phyloP scores from a whole-genome alignment of 1,140 invertebrate genomes.

The Anoplophora glabripennis region DNA sequence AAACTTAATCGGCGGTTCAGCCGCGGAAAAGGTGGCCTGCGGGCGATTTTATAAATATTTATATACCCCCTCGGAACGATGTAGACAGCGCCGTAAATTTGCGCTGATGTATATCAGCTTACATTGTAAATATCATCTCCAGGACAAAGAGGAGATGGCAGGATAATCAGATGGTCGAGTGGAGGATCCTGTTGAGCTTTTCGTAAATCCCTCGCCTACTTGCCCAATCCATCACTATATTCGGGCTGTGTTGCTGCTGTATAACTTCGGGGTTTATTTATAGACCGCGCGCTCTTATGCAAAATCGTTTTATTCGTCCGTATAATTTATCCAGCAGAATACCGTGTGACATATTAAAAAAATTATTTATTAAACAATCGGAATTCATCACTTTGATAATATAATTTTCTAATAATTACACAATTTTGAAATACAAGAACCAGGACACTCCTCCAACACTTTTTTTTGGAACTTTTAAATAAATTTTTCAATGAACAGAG shows the following conservation, averaged over 20 bases:
- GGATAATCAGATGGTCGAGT: slow-evolving; percentile 48
- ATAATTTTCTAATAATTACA: too few species aligned
- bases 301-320: too few species aligned
- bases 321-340: neutral
- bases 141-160: slow-evolving; percentile 32
- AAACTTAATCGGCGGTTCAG: too few species aligned
- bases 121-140: slow-evolving; percentile 15
- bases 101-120: neutral
- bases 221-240: slow-evolving; percentile 50
- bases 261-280: slow-evolving; percentile 9
- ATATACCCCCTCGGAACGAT: too few species aligned
- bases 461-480: too few species aligned
- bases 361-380: neutral
- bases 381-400: too few species aligned
- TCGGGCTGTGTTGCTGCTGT: slow-evolving; percentile 33
- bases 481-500: too few species aligned
- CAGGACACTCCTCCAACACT: too few species aligned
- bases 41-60: too few species aligned
- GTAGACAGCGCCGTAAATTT: too few species aligned
- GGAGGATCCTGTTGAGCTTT: slow-evolving; percentile 50
- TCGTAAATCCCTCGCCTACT: slow-evolving; percentile 49
- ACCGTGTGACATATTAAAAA: neutral
- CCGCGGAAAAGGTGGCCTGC: too few species aligned
- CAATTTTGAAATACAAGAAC: too few species aligned
- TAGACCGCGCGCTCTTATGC: slow-evolving; percentile 1